phyloP scores from a whole-genome alignment of 2,888 invertebrate species.

The Tupiocoris notatus region DNA sequence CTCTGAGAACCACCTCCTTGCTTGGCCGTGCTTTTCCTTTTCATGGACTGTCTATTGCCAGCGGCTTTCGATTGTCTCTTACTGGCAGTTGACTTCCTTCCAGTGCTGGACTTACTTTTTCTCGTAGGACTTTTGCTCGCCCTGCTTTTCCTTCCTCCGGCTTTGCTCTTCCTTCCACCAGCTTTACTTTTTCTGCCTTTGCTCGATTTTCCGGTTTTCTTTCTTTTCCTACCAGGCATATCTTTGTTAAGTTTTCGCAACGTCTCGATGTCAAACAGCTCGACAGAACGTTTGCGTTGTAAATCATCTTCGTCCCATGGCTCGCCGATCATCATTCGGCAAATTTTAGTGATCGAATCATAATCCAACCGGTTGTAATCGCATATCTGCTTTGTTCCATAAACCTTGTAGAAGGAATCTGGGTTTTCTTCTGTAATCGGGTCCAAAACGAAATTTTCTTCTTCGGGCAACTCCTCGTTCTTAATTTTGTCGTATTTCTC shows the following conservation, averaged over 20 bases:
- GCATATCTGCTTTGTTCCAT: conserved; percentile 9
- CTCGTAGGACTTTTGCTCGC: background rate
- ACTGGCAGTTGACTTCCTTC: background rate
- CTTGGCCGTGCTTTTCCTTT: background rate
- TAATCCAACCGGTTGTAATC: conserved; percentile 12
- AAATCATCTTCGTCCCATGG: conserved; percentile 26
- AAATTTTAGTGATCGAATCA: conserved; percentile 17
- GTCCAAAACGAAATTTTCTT: conserved; percentile 1
- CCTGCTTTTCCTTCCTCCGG: background rate
- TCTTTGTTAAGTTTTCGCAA: conserved; percentile 12
- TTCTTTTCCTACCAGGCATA: conserved; percentile 8
- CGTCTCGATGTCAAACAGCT: conserved; percentile 1
- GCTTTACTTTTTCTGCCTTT: background rate
- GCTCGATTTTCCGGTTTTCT: background rate
- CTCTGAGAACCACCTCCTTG: background rate
- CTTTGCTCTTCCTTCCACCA: background rate
- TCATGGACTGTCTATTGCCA: background rate
- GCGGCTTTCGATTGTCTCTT: background rate
- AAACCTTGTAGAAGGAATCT: conserved; percentile 13
- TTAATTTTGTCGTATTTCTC: conserved; percentile 15
- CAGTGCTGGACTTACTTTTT: background rate
- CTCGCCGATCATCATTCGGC: conserved; percentile 18
- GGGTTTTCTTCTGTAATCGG: conserved; percentile 12
- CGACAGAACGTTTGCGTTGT: background rate
- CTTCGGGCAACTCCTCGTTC: conserved; percentile 12